Conservation (phyloP, 2,888 invertebrate species). For the Seira musarum region DNA sequence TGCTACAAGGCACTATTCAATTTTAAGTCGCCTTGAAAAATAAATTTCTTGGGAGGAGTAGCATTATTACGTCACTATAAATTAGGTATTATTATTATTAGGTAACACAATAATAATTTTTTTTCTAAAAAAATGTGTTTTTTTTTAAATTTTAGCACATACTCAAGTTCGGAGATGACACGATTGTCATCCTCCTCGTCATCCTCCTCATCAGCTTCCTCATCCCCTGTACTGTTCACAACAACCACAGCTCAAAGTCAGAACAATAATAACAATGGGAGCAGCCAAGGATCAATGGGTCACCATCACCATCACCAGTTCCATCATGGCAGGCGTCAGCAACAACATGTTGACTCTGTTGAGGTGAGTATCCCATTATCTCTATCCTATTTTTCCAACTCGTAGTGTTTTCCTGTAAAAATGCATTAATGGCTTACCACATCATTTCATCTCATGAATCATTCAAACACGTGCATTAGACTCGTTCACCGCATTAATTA, state of each 20-base stretch:
- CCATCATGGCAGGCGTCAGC: constrained; percentile 54
- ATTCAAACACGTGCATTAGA: background rate
- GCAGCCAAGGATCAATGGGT: constrained; percentile 54
- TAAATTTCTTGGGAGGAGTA: too few species aligned
- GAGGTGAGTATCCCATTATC: constrained; percentile 63
- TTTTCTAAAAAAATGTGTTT: constrained; percentile 20
- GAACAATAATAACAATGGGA: constrained; percentile 54
- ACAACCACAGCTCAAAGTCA: constrained; percentile 64
- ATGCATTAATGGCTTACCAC: background rate
- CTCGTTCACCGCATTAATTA: background rate
- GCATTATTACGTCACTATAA: background rate
- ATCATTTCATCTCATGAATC: constrained; percentile 2
- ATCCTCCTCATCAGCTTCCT: constrained; percentile 68
- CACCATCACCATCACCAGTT: constrained; percentile 49
- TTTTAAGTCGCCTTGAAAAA: background rate
- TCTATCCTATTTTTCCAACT: background rate
- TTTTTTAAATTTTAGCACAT: constrained; percentile 61
- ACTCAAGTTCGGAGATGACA: constrained; percentile 70
- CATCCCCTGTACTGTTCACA: constrained; percentile 68
- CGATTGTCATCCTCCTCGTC: constrained; percentile 69
- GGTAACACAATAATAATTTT: background rate
- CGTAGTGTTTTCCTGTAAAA: too few species aligned
- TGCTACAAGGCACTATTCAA: background rate
- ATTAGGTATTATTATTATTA: background rate
- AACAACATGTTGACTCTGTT: constrained; percentile 61